A percentile compares a stretch with the other conserved stretches of the same genome.
phyloP scores from a whole-genome alignment of 1,140 invertebrate species.

The Drosophila suzukii region DNA sequence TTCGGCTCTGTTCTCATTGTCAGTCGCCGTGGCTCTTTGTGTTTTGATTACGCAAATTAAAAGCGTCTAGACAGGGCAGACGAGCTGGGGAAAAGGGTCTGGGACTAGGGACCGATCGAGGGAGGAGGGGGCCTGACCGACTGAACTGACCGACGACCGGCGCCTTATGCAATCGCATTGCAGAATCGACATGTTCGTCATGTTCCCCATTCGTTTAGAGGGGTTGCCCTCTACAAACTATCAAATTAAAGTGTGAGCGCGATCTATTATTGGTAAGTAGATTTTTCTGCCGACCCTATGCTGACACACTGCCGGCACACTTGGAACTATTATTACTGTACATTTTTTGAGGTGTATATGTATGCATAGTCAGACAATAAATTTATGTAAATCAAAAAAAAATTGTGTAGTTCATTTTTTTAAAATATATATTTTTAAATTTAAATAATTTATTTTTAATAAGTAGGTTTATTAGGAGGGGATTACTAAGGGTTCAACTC shows the following conservation, averaged over 20 bases:
- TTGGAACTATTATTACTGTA: too few species aligned
- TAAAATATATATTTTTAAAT: too few species aligned
- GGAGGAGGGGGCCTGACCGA: conserved; percentile 18
- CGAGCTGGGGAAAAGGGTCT: conserved; percentile 5
- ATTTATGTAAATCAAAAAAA: too few species aligned
- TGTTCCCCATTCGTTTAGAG: neutral
- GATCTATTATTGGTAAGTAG: too few species aligned
- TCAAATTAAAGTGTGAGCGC: neutral
- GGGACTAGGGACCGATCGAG: conserved; percentile 1
- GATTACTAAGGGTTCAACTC: too few species aligned
- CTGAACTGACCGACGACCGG: conserved; percentile 29
- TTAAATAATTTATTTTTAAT: too few species aligned
- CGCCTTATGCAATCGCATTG: conserved; percentile 25
- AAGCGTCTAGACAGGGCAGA: conserved; percentile 66
- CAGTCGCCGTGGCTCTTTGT: conserved; percentile 67
- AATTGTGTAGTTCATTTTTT: too few species aligned
- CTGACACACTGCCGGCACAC: too few species aligned
- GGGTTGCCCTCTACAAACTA: neutral
- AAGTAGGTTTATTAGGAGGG: too few species aligned
- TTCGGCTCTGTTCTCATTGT: conserved; percentile 72
- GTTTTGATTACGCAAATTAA: conserved; percentile 81
- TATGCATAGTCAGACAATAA: too few species aligned
- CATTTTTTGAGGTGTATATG: too few species aligned
- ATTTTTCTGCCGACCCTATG: too few species aligned
- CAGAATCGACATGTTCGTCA: conserved; percentile 6